Evolutionary conservation across 2,113 vertebrate species (phyloP), one percentile per base, ranked within the genome.

Genomic region (Cyprinodon tularosa): DNA sequence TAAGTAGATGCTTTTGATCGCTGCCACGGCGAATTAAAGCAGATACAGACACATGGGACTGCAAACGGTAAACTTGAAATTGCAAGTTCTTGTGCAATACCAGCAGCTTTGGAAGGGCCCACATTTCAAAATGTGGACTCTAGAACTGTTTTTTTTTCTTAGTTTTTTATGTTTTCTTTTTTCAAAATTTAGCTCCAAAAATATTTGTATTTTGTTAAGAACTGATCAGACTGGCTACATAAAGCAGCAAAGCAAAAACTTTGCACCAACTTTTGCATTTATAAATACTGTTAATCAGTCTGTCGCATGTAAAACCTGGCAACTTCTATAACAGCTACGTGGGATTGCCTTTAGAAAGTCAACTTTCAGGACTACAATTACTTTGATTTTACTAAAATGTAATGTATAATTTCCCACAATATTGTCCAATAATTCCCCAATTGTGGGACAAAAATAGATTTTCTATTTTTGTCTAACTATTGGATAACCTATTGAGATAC

Each of bases 1-100:
- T 62, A 84, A 84, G 84, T 85, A 88, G 14, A 76, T 50, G 82
- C 86, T 85, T 93, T 90, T 93, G 90, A 93, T 92, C 78, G 71
- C 75, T 72, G 87, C 70, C 62, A 61, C 72, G 67, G 71, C 82
- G 90, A 91, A 92, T 89, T 87, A 92, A 90, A 89, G 86, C 80
- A 66, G 73, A 89, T 69, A 65, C 37, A 66, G 60, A 72, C 85
- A 71, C 79, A 70, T 50, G 86, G 86, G 86, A 89, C 66, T 74
- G 78, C 36, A 84, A 78, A 53, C 10, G 20, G 50, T 20, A 66
- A 44, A 71, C 77, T 36, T 80, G 57, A 67, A 88, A 36, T 69
- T 74, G 59, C 57, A 83, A 72, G 81, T 79, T 77, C 60, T 38
- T 1, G 66, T 66, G 3, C 73, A 75, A 67, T 81, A 63, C 62